Percentiles rank a stretch among this genome's conserved stretches.
Conservation (phyloP, 2,888 invertebrate genomes). For the Lagria hirta region DNA sequence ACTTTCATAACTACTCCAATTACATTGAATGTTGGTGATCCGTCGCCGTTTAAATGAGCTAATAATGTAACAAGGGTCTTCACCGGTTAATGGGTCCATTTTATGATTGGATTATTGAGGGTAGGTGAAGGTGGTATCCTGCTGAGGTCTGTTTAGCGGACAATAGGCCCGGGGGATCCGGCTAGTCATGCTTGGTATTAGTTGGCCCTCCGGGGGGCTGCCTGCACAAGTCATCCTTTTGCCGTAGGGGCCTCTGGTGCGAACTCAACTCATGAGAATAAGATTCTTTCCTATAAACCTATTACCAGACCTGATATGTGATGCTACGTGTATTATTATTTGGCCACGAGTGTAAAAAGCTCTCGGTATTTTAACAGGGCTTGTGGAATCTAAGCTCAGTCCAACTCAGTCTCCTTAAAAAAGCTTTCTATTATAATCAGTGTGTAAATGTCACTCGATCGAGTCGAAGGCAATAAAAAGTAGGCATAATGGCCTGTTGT, state of each 20-base stretch:
- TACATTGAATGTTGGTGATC: too few species aligned
- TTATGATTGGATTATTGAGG: conserved; percentile 45
- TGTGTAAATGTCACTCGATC: conserved; percentile 7
- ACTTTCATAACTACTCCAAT: too few species aligned
- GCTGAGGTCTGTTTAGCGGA: conserved; percentile 50
- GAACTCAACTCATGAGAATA: conserved; percentile 40
- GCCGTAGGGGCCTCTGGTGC: conserved; percentile 37
- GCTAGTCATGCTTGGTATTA: conserved; percentile 53
- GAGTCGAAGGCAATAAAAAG: conserved; percentile 16
- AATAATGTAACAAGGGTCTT: conserved; percentile 24
- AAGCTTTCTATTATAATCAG: too few species aligned
- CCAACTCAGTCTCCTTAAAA: too few species aligned
- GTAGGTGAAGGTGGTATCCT: conserved; percentile 45
- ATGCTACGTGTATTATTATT: background rate
- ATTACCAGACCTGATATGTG: too few species aligned
- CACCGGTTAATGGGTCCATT: conserved; percentile 38
- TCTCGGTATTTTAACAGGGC: too few species aligned
- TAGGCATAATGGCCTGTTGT: conserved; percentile 38
- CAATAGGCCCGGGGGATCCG: conserved; percentile 48
- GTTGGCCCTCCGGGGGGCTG: conserved; percentile 48
- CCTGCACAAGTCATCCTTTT: conserved; percentile 48
- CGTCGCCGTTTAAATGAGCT: conserved; percentile 22
- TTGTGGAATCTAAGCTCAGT: too few species aligned
- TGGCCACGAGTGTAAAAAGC: too few species aligned
- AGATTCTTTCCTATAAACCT: too few species aligned